Base-by-base conservation (phyloP, 2,113 vertebrate genomes). In the Asarcornis scutulata region DNA sequence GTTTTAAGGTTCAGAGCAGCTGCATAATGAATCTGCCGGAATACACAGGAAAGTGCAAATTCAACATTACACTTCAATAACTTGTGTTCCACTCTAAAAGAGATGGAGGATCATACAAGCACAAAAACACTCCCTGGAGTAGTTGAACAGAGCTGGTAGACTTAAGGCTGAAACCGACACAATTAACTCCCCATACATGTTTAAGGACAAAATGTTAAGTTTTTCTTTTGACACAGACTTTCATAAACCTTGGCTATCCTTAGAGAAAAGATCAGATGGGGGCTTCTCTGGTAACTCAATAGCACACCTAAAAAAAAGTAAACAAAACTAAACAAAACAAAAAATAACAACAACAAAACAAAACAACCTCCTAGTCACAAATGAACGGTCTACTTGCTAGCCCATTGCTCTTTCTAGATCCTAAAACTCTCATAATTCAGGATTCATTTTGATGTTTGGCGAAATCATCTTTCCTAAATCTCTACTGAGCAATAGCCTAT, bases 1-100 rank as follows among this genome's bases (percentile, higher is more conserved):
- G 17, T 32, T 96, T 79, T 79, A 94, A 91, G 50, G 77, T 79
- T 96, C 85, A 94, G 60, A 89, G 86, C 29, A 93, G 38, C 74
- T 71, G 72, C 34, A 46, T 86, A 93, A 90, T 84, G 68, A 83
- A 81, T 64, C 52, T 76, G 40, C 38, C 5, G 8, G 78, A 86
- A 95, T 71, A 96, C 23, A 76, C 34, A 55, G 40, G 55, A 64
- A 91, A 93, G 69, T 72, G 32, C 66, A 74, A 89, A 91, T 90
- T 91, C 9, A 0, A 85, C 74, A 89, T 89, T 91, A 66, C 36
- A 81, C 23, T 91, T 93, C 60, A 94, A 83, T 44, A 83, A 79
- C 69, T 94, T 89, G 52, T 67, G 46, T 62, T 96, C 74, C 26
- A 32, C 79, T 94, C 52, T 46, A 72, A 90, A 92, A 78, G 53